Evolutionary conservation across 2,113 vertebrate genomes (phyloP), one percentile per base, ranked within the genome.

Genomic region (Nesogale talazaci): DNA sequence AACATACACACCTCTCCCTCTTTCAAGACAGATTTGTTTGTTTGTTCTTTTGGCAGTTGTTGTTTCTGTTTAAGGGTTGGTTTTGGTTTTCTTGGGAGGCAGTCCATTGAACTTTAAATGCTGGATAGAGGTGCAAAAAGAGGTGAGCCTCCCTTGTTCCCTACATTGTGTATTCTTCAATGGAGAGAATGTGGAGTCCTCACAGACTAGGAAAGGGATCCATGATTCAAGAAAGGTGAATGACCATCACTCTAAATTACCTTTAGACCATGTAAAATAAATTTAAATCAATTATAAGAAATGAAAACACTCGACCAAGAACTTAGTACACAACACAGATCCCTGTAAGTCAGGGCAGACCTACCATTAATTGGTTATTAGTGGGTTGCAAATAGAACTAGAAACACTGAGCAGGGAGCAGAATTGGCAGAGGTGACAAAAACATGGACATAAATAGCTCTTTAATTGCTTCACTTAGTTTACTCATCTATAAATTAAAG

Each of bases 401-500:
- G 46, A 92, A 80, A 81, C 77, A 74, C 34, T n/a, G 42, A 40
- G 81, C 52, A 12, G 46, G n/a, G 40, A 29, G 22, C n/a, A 5
- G 12, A 22, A 83, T 1, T 31, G 23, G 40, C 74, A 46, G 83
- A 75, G 75, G 79, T 19, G 61, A 94, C 87, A 87, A 52, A 46
- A 0, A 20, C 57, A 78, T 46, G 70, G 84, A 94, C 36, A 17
- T 83, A n/a, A 61, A 61, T 56, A 22, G 23, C 82, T 46, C 46
- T 78, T 63, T 46, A 29, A 36, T 31, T 2, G 75, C 59, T 75
- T 46, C 59, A 29, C 74, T 7, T 22, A 3, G 63, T 69, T 79
- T 15, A 46, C 82, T 90, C 90, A 74, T 65, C 83, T 90, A 57
- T 74, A 94, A 92, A 86, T 84, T 78, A 94, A 94, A 95, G 90